These are phyloP conservation scores for Montipora capricornis DNA, from an alignment of 64 coral and sea anemone species.

Conservation along the genomic window DNA sequence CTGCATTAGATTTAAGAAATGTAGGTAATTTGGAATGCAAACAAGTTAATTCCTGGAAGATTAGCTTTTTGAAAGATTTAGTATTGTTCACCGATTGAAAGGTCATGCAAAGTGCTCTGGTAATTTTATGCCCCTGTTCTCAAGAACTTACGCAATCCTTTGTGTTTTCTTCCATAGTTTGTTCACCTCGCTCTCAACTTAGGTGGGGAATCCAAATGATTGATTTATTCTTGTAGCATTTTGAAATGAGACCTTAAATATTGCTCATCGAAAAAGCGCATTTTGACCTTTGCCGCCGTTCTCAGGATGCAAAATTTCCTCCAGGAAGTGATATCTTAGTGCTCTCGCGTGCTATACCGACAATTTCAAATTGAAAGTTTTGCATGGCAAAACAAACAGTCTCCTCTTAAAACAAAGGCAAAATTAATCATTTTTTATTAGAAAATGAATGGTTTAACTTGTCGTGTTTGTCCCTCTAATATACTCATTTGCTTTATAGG, in stretches of 20 bases:
- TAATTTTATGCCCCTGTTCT: neutral
- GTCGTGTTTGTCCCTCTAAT: neutral
- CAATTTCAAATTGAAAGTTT: neutral
- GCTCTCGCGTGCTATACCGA: neutral
- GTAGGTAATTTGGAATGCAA: neutral
- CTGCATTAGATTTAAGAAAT: neutral
- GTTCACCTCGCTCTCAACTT: neutral
- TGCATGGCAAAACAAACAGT: too few relatives aligned
- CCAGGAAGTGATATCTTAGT: neutral
- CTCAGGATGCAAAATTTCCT: neutral
- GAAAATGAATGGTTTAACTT: neutral
- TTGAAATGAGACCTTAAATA: neutral
- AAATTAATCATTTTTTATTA: too few relatives aligned
- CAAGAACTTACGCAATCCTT: neutral
- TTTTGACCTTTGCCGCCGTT: neutral
- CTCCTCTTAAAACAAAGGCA: too few relatives aligned
- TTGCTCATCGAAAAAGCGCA: neutral
- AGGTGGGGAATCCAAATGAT: neutral
- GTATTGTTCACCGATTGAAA: slow-evolving; percentile 12
- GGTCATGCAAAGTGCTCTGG: slow-evolving; percentile 13
- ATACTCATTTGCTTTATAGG: neutral
- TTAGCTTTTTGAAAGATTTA: neutral
- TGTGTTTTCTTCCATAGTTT: slow-evolving; percentile 19
- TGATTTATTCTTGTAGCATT: neutral
- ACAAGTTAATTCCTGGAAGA: neutral